Percentiles rank a stretch among this genome's conserved stretches.
Conservation (phyloP, 2,113 vertebrate species). For the Hypocryptadius cinnamomeus region DNA sequence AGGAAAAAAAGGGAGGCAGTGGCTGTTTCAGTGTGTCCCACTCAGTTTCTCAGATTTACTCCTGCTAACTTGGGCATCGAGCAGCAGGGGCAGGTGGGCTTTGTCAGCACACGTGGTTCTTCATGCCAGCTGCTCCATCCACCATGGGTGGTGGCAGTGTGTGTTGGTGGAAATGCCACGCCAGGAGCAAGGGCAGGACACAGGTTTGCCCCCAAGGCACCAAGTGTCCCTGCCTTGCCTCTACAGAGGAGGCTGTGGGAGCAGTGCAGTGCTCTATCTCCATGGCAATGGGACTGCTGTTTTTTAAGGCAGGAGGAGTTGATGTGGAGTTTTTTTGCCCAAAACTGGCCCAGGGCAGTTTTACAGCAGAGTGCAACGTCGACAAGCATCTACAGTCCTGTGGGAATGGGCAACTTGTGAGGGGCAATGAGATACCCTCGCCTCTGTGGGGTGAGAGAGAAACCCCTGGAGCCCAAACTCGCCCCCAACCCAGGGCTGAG, state of each 20-base stretch:
- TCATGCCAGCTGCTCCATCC: background rate
- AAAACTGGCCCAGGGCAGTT: background rate
- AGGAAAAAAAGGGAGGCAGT: background rate
- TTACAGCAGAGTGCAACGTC: background rate
- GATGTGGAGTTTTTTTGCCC: background rate
- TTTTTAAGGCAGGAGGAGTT: background rate
- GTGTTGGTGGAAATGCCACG: background rate
- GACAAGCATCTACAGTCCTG: background rate
- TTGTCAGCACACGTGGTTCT: accelerated
- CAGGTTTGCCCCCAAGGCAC: background rate
- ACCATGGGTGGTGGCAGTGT: accelerated
- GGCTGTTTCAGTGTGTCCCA: accelerated
- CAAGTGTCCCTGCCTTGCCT: background rate
- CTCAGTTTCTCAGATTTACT: background rate
- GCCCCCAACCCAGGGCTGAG: background rate
- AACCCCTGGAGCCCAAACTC: background rate
- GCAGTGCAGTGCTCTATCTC: conserved; percentile 7
- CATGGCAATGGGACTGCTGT: conserved; percentile 43
- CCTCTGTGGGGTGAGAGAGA: background rate
- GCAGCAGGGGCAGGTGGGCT: background rate
- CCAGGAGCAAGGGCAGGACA: background rate
- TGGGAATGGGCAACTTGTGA: accelerated
- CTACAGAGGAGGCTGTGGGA: background rate
- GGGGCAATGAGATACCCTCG: background rate
- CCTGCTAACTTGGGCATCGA: accelerated